Evolutionary conservation across 2,888 invertebrate genomes (phyloP), one percentile per base, ranked within the genome.

Genomic region (Netelia virgata): DNA sequence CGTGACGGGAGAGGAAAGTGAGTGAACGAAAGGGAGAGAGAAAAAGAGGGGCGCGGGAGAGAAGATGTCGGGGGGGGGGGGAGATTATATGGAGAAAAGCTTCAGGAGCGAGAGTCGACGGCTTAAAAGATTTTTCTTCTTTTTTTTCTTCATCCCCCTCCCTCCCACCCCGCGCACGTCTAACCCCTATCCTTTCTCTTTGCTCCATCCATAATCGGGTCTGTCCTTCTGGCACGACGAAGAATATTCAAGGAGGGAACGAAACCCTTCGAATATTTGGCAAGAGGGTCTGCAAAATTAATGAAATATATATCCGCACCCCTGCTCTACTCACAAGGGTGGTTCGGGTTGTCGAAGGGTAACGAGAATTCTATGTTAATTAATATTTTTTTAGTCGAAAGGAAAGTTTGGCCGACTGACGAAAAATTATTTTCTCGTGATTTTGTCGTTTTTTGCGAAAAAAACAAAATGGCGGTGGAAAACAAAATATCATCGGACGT

Each of bases 351-450:
- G 9, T 53, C 36, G 23, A 53, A 23, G 53, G 55, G 23, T 75
- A 63, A 75, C 75, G 81, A 81, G 55, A 63, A 63, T 69, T 81
- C n/a, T 53, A 75, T 63, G 81, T 41, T 75, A 68, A 81, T 75
- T 75, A 70, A 61, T 55, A 16, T n/a, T 14, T 61, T 81, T 28
- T 14, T 5, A 53, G 41, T 23, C 11, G 41, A 72, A 41, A 41
- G 1, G 23, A 20, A 14, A n/a, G 8, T 63, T 47, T 63, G 11
- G 14, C 50, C 5, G 9, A 0, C 59, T 16, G 50, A 63, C 47
- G 11, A 53, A 18, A 28, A 74, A 36, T 50, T 9, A 23, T 1
- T 23, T 23, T 2, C 28, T 28, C 5, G 5, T 28, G 5, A 28
- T 0, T 28, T 28, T 28, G 28, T 28, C 28, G 0, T 5, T 28